These are phyloP conservation scores for Eulemur macaco DNA, from an alignment of 2,113 vertebrate species.

Conservation along the genomic window DNA sequence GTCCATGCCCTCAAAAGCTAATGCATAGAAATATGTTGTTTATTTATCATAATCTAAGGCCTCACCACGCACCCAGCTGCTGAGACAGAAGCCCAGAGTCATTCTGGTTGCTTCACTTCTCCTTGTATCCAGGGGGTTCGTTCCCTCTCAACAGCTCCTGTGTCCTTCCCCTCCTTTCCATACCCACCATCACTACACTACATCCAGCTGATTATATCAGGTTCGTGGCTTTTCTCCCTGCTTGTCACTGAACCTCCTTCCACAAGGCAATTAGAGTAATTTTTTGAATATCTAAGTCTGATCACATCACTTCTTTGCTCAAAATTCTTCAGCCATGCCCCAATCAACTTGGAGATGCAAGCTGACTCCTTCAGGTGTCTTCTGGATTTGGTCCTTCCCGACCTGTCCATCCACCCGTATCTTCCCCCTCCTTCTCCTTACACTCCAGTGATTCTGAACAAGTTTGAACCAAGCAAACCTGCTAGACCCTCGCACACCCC, in stretches of 20 bases:
- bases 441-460: background rate
- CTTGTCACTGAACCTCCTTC: background rate
- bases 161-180: background rate
- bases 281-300: background rate
- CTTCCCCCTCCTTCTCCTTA: too few species aligned
- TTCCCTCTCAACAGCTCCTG: background rate
- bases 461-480: background rate
- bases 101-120: background rate
- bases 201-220: background rate
- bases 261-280: background rate
- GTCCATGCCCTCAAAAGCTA: background rate
- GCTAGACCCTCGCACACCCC: background rate
- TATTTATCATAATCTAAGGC: background rate
- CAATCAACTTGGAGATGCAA: background rate
- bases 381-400: background rate
- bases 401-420: background rate
- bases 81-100: background rate
- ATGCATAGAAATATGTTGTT: background rate
- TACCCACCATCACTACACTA: accelerated
- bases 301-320: background rate
- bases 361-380: background rate
- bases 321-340: background rate
- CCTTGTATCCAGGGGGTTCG: background rate
- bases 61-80: background rate
- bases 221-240: background rate